Percentiles rank a stretch among this genome's conserved stretches.
These are phyloP conservation scores for Sandelia bainsii DNA, from an alignment of 2,797 vertebrate species.

Conservation along the genomic window DNA sequence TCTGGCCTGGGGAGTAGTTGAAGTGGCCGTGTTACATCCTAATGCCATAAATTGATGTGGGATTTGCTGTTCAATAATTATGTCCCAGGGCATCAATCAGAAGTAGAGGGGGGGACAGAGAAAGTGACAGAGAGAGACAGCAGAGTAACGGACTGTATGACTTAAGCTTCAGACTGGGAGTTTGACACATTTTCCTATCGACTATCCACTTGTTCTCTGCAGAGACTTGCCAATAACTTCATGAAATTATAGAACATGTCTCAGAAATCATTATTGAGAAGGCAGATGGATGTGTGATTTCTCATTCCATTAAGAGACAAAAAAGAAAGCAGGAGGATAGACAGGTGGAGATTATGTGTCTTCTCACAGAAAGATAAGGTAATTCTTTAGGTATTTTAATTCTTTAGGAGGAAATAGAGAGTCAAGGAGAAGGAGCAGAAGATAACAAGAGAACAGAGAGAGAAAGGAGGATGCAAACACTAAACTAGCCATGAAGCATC, in stretches of 20 bases:
- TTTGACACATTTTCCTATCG: slow-evolving; percentile 41
- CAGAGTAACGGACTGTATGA: slow-evolving; percentile 13
- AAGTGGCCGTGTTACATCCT: slow-evolving; percentile 60
- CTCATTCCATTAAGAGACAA: slow-evolving; percentile 24
- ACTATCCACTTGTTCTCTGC: slow-evolving; percentile 41
- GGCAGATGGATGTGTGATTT: slow-evolving; percentile 13
- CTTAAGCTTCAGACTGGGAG: slow-evolving; percentile 34
- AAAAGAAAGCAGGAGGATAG: background rate
- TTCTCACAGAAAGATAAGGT: slow-evolving; percentile 15
- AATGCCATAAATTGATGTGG: slow-evolving; percentile 62
- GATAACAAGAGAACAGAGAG: slow-evolving; percentile 19
- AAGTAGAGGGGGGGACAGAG: slow-evolving; percentile 19
- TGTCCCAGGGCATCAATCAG: slow-evolving; percentile 56
- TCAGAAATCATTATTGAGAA: slow-evolving; percentile 38
- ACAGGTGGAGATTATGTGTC: slow-evolving; percentile 14
- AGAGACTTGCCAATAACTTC: slow-evolving; percentile 42
- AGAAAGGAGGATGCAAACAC: slow-evolving; percentile 37
- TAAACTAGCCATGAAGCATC: slow-evolving; percentile 17
- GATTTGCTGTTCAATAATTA: slow-evolving; percentile 69
- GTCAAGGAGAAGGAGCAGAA: slow-evolving; percentile 9
- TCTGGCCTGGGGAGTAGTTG: slow-evolving; percentile 56
- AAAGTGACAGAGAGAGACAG: slow-evolving; percentile 2
- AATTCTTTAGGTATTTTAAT: background rate
- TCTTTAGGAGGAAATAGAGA: slow-evolving; percentile 27
- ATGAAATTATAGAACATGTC: slow-evolving; percentile 32